Evolutionary conservation across 2,797 vertebrate species (phyloP), one percentile per base, ranked within the genome.

Genomic region (Salmo trutta): DNA sequence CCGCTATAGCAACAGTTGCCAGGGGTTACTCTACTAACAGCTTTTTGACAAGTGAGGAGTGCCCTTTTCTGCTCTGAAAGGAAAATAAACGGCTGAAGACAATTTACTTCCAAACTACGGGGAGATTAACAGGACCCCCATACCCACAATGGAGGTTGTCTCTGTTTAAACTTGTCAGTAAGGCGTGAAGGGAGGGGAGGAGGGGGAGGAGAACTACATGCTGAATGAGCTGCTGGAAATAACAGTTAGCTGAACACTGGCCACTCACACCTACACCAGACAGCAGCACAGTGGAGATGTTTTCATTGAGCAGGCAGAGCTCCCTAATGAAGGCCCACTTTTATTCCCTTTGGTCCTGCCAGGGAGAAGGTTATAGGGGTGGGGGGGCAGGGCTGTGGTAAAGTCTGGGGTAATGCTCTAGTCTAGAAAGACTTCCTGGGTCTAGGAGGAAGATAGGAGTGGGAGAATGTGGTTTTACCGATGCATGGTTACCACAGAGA

Each of bases 21-120:
- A 81, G 62, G 73, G 51, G 41, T 65, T 81, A 64, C 68, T 71
- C 74, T 69, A 73, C 54, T 70, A 52, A 24, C 33, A 75, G 69
- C 41, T 6, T 56, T 77, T 27, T 76, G 68, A 69, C 54, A 79
- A 83, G 73, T 17, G 12, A 72, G 53, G 10, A 72, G 69, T 27
- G 51, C 8, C 27, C 24, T 51, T 80, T 80, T 68, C 29, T 66
- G 10, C 41, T 66, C 24, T 21, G 7, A 76, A 80, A 70, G 24
- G 17, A 85, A 88, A 82, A 82, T 71, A 82, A 81, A 82, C 70
- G 1, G 36, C 29, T 7, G 19, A 74, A 73, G 70, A 41, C 59
- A 82, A 81, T 76, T 73, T 74, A 74, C 64, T 74, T 27, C 41
- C 65, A 51, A 54, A 36, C 47, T 24, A 62, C 33, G 29, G 54